Base-by-base conservation (phyloP, 2,888 invertebrate species). In the Deilephila porcellus region DNA sequence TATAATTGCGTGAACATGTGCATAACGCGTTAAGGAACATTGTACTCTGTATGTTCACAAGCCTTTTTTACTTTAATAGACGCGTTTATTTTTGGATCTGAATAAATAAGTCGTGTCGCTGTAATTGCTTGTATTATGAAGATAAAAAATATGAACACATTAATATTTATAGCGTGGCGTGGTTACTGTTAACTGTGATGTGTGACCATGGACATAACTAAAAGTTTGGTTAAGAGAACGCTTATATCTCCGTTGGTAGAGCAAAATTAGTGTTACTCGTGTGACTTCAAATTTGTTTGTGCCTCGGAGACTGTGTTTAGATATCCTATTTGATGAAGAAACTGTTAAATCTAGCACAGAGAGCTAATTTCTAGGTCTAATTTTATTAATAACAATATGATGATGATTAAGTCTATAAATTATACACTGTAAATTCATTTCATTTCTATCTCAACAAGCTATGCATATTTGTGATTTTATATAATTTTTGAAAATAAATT, bases 51-150 rank as follows among this genome's bases (percentile, higher is more conserved):
- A 56, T 56, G 72, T 37, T 32, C 72, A 34, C 72, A 25, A n/a
- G 32, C 37, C 59, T 59, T 45, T 73, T n/a, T 25, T 60, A 56
- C 37, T 73, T 34, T 20, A 60, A 67, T 34, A 29, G 59, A 19
- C 19, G 25, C 19, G 45, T 45, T 67, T 73, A 73, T 73, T 73
- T 67, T 73, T 67, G 64, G 72, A 73, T 59, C 25, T 73, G 64
- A 73, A 67, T 73, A 67, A 72, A 72, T 73, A 73, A 67, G 67
- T 52, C 72, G 56, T 59, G 20, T 59, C 60, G 34, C 25, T 72
- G 32, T 74, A 74, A 74, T 72, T 74, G 62, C 63, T 25, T 72
- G 67, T 67, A 71, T 62, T 71, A 72, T 56, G 56, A n/a, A 56
- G 70, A 74, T n/a, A 74, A 74, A 72, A 72, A 70, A 67, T 67